Evolutionary conservation across 2,113 vertebrate genomes (phyloP), one percentile per base, ranked within the genome.

Genomic region (Nyctereutes procyonoides): DNA sequence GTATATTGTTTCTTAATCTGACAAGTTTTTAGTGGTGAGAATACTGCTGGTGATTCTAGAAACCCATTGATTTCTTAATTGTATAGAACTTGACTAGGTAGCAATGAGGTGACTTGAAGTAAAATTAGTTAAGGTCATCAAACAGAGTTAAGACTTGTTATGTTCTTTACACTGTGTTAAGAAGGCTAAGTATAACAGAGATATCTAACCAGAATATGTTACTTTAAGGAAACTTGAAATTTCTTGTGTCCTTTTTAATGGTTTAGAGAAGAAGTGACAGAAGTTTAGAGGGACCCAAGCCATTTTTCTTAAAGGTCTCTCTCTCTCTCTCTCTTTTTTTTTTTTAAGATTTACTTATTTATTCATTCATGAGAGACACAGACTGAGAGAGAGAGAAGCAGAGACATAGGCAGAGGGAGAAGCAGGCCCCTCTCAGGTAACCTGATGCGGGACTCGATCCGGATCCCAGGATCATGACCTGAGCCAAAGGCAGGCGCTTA

Each of bases 181-280:
- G 88, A 63, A 20, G 11, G 48, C 2, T 56, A 63, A 82, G 1
- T 15, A 1, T 58, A 73, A 73, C 55, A 87, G 28, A n/a, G 82
- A 11, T 56, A 35, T 16, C 83, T 94, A 26, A 19, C 14, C 32
- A 58, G 48, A 63, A 24, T 48, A 53, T 82, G n/a, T 87, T 73
- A 85, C 24, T 53, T 82, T 17, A 67, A 38, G 20, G 48, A 93
- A 83, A 17, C 4, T 15, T 88, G 28, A 85, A 87, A 22, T 15
- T 80, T 93, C 67, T 26, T 60, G 11, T 95, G 38, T 74, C 17
- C 32, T 95, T 95, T 93, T 62, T 55, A 84, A 3, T 83, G 79
- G n/a, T 56, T 84, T 88, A 60, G 16, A 90, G n/a, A 93, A 71
- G 55, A 92, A 83, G 4, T 58, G 12, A 43, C 88, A 88, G 35